Base-by-base conservation (phyloP, 2,113 vertebrate genomes). In the Odocoileus virginianus region DNA sequence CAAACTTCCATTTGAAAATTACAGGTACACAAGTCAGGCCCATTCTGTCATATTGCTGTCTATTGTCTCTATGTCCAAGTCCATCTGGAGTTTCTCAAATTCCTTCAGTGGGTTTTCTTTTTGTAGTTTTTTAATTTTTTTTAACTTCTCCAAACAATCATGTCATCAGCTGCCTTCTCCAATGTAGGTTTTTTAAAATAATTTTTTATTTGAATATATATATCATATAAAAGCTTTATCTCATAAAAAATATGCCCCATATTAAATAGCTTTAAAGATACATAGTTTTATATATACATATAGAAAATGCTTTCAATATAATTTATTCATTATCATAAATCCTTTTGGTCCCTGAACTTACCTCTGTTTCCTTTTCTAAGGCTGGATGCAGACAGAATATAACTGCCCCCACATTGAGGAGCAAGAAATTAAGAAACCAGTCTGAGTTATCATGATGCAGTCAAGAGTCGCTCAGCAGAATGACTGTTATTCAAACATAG, bases 161-260 rank as follows among this genome's bases (percentile, higher is more conserved):
- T 85, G 47, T 86, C 82, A 85, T 95, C 30, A 95, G 47, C 43
- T 83, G 57, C 78, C 85, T 95, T 95, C 9, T 88, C 30, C 33
- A 81, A 64, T 25, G 10, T 82, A 79, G 47, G 27, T 57, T 60
- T 87, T 76, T 60, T 3, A 45, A 91, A 60, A 89, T 91, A 96
- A 61, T 67, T 61, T 97, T 98, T 92, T 98, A 98, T 98, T 98
- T 89, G 97, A 79, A 23, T 76, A 94, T 89, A 79, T 9, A 88
- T 88, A 83, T 87, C 12, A 93, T 61, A 97, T 95, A 97, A 97
- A 98, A 97, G 11, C 76, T 95, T 89, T 54, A 91, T 54, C 67
- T 85, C 45, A 96, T 92, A 50, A 91, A 97, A 95, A 83, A 93
- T 95, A 95, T 87, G 40, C 3, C 9, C 15, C 47, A 87, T 83